Evolutionary conservation across 2,797 vertebrate genomes (phyloP).

Genomic region (Gila robusta): DNA sequence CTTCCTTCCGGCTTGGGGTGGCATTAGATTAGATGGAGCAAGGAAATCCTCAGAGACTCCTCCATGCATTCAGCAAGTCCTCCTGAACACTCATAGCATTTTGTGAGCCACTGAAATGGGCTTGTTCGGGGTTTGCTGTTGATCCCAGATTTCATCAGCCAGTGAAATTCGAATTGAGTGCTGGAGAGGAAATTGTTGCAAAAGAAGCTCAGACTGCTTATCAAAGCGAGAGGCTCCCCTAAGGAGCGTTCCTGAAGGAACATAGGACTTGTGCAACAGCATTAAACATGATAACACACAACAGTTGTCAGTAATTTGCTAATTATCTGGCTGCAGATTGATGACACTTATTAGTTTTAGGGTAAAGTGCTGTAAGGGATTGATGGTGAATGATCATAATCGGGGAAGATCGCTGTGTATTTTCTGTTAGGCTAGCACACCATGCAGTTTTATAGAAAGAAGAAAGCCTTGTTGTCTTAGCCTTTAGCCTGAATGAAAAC

Average conservation of each 20-base stretch:
- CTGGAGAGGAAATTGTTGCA: constrained; percentile 65
- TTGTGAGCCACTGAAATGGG: constrained; percentile 21
- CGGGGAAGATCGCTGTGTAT: background rate
- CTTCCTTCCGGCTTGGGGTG: constrained; percentile 7
- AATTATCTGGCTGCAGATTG: constrained; percentile 49
- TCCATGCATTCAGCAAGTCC: constrained; percentile 27
- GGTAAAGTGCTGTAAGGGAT: constrained; percentile 27
- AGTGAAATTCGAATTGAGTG: constrained; percentile 63
- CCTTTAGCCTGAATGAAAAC: background rate
- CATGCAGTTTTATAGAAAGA: background rate
- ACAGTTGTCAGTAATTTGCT: constrained; percentile 49
- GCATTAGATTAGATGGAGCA: constrained; percentile 5
- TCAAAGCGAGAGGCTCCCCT: constrained; percentile 43
- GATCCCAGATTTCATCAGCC: constrained; percentile 64
- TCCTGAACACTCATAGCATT: background rate
- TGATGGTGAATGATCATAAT: constrained; percentile 34
- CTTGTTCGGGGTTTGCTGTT: constrained; percentile 52
- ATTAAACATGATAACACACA: constrained; percentile 47
- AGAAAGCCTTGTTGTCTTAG: background rate
- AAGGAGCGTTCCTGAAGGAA: constrained; percentile 51
- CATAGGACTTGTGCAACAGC: constrained; percentile 62
- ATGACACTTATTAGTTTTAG: constrained; percentile 44
- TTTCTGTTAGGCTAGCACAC: constrained; percentile 10
- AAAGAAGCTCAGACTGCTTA: constrained; percentile 61
- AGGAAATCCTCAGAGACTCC: constrained; percentile 11